These are phyloP conservation scores for Limnephilus marmoratus DNA, from an alignment of 2,888 invertebrate species.

Conservation along the genomic window DNA sequence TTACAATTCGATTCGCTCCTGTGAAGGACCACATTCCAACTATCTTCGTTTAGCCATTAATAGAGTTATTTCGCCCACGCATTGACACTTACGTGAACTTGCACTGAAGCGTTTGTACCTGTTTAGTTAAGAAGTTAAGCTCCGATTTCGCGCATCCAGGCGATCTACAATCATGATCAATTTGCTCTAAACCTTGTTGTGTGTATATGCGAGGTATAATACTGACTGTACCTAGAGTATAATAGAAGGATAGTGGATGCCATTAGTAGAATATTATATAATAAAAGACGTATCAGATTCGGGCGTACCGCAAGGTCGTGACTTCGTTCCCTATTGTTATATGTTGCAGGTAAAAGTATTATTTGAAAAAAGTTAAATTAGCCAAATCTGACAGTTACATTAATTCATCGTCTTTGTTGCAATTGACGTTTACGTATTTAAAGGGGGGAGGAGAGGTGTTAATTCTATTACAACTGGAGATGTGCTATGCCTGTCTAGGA, in stretches of 20 bases:
- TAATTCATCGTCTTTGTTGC: no score
- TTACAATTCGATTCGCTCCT: slow-evolving; percentile 2
- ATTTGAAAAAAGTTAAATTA: no score
- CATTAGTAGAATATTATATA: background rate
- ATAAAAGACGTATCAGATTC: background rate
- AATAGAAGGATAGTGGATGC: background rate
- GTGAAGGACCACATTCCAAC: background rate
- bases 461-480: no score
- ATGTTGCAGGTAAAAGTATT: background rate
- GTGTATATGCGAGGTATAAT: background rate
- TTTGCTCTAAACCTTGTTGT: background rate
- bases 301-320: background rate
- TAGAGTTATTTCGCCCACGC: background rate
- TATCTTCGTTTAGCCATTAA: background rate
- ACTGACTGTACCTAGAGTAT: background rate
- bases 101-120: background rate
- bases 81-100: background rate
- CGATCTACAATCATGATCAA: background rate
- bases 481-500: no score
- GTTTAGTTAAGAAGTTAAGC: background rate
- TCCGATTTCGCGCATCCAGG: background rate
- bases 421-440: no score
- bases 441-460: no score
- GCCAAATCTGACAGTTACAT: no score
- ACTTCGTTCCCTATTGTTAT: background rate